Conservation (phyloP, 2,113 vertebrate genomes). For the Colius striatus region DNA sequence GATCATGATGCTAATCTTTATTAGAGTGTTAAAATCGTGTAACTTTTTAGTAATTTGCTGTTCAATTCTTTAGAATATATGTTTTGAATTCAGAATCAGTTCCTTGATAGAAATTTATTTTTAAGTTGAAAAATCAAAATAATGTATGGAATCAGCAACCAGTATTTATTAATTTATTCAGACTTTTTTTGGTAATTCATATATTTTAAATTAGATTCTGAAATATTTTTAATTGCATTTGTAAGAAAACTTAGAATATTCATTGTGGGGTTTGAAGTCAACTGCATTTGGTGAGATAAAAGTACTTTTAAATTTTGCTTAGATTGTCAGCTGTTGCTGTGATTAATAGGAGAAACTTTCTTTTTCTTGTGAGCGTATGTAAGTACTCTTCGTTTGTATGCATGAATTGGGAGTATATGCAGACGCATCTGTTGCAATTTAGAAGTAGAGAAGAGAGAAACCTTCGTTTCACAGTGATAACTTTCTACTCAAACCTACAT, state of each 20-base stretch:
- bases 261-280: not conserved
- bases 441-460: not conserved
- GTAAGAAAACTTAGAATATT: not conserved
- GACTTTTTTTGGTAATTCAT: not conserved
- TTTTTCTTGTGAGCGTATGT: not conserved
- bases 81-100: not conserved
- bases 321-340: not conserved
- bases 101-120: not conserved
- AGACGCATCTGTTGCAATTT: not conserved
- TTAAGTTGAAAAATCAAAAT: not conserved
- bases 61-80: not conserved
- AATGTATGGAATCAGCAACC: not conserved
- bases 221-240: not conserved
- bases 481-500: not conserved
- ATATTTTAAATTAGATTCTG: not conserved
- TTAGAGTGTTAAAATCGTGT: constrained; percentile 34
- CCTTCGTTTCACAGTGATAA: not conserved
- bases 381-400: not conserved
- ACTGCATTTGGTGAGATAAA: not conserved
- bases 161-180: not conserved
- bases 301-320: not conserved
- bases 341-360: not conserved
- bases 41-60: not conserved
- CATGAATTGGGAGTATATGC: not conserved
- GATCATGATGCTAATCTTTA: not conserved